Percentiles rank a stretch among this genome's conserved stretches.
phyloP scores from a whole-genome alignment of 2,797 vertebrate genomes.

The Pteropus rufus region DNA sequence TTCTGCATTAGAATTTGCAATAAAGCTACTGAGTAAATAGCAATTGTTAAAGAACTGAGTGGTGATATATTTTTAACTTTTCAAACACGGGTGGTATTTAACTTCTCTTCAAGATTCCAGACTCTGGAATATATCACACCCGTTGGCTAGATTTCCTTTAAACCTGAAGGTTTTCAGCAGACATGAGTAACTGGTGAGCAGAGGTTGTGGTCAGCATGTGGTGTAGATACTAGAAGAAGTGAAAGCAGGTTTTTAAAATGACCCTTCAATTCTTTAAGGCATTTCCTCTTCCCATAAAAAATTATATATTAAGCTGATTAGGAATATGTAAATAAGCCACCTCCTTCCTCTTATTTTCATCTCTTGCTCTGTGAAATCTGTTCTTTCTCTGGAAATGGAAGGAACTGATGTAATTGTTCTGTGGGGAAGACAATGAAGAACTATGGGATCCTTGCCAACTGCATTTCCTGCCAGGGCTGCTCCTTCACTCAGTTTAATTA shows the following conservation, averaged over 20 bases:
- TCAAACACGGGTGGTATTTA: conserved; percentile 37
- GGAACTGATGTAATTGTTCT: conserved; percentile 84
- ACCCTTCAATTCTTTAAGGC: not conserved
- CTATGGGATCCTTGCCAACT: conserved; percentile 75
- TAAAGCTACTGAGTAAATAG: conserved; percentile 37
- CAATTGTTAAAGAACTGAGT: not conserved
- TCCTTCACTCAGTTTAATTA: conserved; percentile 85
- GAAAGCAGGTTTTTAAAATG: conserved; percentile 44
- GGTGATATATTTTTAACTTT: conserved; percentile 35
- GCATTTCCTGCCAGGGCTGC: conserved; percentile 84
- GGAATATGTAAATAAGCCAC: conserved; percentile 63
- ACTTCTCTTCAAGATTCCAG: conserved; percentile 17
- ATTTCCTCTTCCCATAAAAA: conserved; percentile 44
- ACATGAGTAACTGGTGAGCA: conserved; percentile 18
- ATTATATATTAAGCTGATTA: conserved; percentile 34
- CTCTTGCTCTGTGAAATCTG: conserved; percentile 36
- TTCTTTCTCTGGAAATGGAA: conserved; percentile 73
- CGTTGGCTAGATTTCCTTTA: conserved; percentile 38
- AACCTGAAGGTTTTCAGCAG: conserved; percentile 46
- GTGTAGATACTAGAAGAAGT: not conserved
- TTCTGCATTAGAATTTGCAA: conserved; percentile 12
- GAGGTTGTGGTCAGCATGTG: not conserved
- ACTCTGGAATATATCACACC: not conserved
- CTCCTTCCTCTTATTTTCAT: conserved; percentile 55
- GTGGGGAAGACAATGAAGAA: conserved; percentile 81